A percentile compares a stretch with the other conserved stretches of the same genome.
phyloP scores from a whole-genome alignment of 2,797 vertebrate genomes.

The Hapalemur alaotrensis region DNA sequence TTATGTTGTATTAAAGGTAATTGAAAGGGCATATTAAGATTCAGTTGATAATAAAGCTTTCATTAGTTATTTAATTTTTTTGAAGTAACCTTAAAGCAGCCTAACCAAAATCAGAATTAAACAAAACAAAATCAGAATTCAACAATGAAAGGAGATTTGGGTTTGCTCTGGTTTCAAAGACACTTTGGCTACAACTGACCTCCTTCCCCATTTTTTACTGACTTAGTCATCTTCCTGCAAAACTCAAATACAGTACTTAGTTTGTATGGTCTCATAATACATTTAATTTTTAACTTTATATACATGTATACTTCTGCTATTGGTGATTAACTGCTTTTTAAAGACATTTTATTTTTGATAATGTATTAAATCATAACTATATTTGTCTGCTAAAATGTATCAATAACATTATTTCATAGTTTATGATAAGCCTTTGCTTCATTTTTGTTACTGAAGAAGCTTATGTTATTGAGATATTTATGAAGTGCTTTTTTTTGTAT shows the following conservation, averaged over 20 bases:
- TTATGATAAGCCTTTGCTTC: background rate
- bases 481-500: conserved; percentile 59
- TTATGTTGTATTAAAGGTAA: background rate
- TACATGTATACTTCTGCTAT: background rate
- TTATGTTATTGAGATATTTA: background rate
- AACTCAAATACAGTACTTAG: background rate
- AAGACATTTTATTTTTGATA: background rate
- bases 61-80: background rate
- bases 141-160: background rate
- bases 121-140: conserved; percentile 15
- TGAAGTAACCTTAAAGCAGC: conserved; percentile 34
- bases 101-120: conserved; percentile 46
- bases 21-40: conserved; percentile 5
- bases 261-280: background rate
- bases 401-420: background rate
- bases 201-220: background rate
- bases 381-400: background rate
- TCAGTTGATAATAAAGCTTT: conserved; percentile 57
- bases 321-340: background rate
- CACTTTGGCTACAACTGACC: background rate
- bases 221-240: background rate
- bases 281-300: background rate
- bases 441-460: background rate
- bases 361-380: background rate
- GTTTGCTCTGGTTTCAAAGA: background rate